A percentile compares a stretch with the other conserved stretches of the same genome.
Conservation (phyloP, 2,113 vertebrate genomes). For the Terrapene triunguis region DNA sequence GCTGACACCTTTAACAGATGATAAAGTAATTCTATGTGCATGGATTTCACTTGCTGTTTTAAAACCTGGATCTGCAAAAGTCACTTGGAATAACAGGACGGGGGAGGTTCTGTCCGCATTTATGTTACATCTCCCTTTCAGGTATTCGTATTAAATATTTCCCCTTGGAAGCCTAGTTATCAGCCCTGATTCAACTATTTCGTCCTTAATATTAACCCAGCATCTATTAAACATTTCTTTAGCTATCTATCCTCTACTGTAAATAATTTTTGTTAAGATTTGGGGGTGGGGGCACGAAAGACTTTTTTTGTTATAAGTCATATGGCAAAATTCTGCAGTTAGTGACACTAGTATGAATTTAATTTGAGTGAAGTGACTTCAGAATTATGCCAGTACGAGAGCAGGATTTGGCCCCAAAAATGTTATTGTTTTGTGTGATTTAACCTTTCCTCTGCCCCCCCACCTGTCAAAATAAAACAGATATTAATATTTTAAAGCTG, state of each 20-base stretch:
- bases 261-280: not conserved
- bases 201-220: not conserved
- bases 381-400: not conserved
- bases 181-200: not conserved
- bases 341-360: not conserved
- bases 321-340: not conserved
- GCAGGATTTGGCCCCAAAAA: not conserved
- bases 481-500: conserved; percentile 37
- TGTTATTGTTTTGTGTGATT: conserved; percentile 6
- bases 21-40: conserved; percentile 9
- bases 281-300: not conserved
- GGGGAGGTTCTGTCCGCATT: conserved; percentile 1
- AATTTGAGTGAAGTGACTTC: not conserved
- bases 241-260: not conserved
- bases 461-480: conserved; percentile 41
- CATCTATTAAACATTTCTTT: not conserved
- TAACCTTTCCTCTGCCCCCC: not conserved
- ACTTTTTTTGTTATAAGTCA: not conserved
- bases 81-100: conserved; percentile 25
- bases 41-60: conserved; percentile 33
- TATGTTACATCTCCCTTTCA: conserved; percentile 36
- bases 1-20: conserved; percentile 39
- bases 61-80: conserved; percentile 44
- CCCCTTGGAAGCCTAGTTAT: not conserved
- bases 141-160: not conserved